Base-by-base conservation (phyloP, 2,888 invertebrate species). In the Harmothoe impar region DNA sequence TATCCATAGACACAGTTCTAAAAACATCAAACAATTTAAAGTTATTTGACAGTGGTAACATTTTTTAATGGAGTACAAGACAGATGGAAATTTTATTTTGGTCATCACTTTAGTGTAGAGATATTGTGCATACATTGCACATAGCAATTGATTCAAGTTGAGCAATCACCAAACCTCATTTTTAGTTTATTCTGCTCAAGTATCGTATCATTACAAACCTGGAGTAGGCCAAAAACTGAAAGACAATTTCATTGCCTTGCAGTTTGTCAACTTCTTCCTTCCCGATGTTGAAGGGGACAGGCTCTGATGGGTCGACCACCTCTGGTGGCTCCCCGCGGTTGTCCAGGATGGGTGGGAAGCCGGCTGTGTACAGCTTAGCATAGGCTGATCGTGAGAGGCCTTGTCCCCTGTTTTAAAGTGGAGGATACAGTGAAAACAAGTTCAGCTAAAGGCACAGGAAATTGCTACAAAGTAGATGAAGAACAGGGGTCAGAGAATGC, bases 181-280 rank as follows among this genome's bases (percentile, higher is more conserved):
- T n/a, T n/a, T n/a, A n/a, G n/a, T n/a, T n/a, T n/a, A n/a, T n/a
- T n/a, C n/a, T n/a, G n/a, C n/a, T n/a, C n/a, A n/a, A n/a, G n/a
- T n/a, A n/a, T n/a, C n/a, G n/a, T n/a, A n/a, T n/a, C n/a, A n/a
- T 43, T 43, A 92, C 94, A 93, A 91, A 96, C 96, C 94, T 95
- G 91, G 96, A 95, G 92, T 95, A 95, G 20, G 96, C 96, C 91
- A 96, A 92, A 93, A 96, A 96, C 94, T 96, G 96, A 90, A 96
- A 94, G 35, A 96, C 94, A 89, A 96, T 94, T 92, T 96, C 96
- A 92, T 96, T 96, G 91, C 95, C 94, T 90, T 95, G 95, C 29
- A 96, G 94, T 23, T 95, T 94, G 92, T 96, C 96, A 25, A 93
- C 93, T 54, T 94, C 92, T 92, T 96, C 96, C 89, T 94, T 94